These are phyloP conservation scores for Ophion costatus DNA, from an alignment of 2,888 invertebrate genomes.

Conservation along the genomic window DNA sequence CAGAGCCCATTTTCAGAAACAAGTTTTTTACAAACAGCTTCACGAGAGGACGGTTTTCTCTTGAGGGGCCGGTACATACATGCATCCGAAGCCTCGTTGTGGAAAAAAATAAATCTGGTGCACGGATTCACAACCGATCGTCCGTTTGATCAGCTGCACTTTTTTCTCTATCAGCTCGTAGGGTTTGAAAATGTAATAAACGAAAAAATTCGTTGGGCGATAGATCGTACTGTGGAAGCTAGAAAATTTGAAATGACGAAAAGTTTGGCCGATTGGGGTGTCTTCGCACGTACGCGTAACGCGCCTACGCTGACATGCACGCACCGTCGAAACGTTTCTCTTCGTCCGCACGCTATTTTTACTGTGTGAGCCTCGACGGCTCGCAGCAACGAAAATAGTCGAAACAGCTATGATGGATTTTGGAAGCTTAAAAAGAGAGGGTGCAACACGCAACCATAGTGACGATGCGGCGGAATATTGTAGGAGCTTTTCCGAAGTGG, in stretches of 20 bases:
- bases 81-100: background rate
- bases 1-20: too few species aligned
- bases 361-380: constrained; percentile 28
- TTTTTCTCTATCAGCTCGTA: background rate
- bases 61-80: too few species aligned
- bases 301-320: background rate
- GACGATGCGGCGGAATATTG: constrained; percentile 44
- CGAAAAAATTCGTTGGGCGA: constrained; percentile 17
- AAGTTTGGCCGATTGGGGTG: constrained; percentile 13
- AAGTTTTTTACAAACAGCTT: too few species aligned
- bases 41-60: too few species aligned
- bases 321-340: constrained; percentile 1
- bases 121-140: background rate
- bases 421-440: constrained; percentile 30
- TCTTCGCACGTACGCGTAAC: constrained; percentile 2
- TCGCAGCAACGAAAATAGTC: constrained; percentile 57
- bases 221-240: background rate
- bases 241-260: constrained; percentile 10
- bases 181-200: constrained; percentile 13
- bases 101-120: background rate
- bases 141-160: background rate
- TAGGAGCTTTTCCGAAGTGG: constrained; percentile 51
- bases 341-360: constrained; percentile 59
- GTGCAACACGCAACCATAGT: constrained; percentile 18
- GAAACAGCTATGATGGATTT: constrained; percentile 30